These are phyloP conservation scores for Colinus virginianus DNA, from an alignment of 2,113 vertebrate genomes.

Conservation along the genomic window DNA sequence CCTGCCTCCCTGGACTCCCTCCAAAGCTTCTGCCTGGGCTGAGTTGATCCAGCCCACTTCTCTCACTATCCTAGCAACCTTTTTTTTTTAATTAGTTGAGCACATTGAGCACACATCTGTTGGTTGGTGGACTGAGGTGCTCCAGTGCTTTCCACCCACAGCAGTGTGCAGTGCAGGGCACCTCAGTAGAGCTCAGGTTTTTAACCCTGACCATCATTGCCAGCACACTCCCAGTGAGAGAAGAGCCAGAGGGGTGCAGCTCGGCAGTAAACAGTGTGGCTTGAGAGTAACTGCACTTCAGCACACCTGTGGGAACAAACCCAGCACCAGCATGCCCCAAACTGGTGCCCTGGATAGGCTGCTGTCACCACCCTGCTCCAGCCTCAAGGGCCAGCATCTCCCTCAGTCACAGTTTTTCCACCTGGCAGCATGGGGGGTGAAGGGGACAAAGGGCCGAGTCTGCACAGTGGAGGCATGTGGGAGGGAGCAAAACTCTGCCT, in stretches of 20 bases:
- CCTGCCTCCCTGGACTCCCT: not conserved
- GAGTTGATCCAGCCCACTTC: not conserved
- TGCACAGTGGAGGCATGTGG: not conserved
- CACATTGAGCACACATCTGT: not conserved
- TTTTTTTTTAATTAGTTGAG: not conserved
- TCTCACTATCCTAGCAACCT: not conserved
- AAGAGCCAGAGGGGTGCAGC: not conserved
- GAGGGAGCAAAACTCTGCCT: not conserved
- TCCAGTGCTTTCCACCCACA: not conserved
- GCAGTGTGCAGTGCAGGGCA: not conserved
- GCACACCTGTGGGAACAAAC: not conserved
- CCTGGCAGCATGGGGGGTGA: not conserved
- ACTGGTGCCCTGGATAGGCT: not conserved
- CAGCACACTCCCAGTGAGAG: rapidly evolving
- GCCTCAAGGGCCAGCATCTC: not conserved
- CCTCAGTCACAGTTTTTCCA: not conserved
- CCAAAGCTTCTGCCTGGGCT: not conserved
- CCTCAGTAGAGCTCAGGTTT: not conserved
- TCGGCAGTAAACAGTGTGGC: rapidly evolving
- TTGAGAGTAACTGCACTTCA: not conserved
- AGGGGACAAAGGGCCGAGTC: not conserved
- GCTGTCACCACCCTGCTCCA: not conserved
- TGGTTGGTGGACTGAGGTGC: not conserved
- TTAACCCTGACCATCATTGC: rapidly evolving
- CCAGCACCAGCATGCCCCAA: not conserved